Percentiles rank a stretch among this genome's conserved stretches.
Conservation (phyloP, 2,888 invertebrate genomes). For the Epinotia demarniana region DNA sequence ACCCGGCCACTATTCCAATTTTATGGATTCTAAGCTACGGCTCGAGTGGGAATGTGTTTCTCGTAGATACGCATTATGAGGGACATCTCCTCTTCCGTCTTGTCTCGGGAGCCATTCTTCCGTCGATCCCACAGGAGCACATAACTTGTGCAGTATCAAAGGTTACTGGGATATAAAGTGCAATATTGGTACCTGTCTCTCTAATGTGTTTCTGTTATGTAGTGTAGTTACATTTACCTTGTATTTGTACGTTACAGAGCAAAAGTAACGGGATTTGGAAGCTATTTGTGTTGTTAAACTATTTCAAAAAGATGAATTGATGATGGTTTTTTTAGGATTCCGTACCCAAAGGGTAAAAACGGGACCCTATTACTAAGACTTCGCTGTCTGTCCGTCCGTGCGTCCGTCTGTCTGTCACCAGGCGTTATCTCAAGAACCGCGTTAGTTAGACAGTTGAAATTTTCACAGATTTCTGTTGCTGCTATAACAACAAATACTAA, state of each 20-base stretch:
- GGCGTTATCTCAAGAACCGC: too few relatives aligned
- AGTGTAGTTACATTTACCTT: constrained; percentile 2
- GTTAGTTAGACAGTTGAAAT: too few relatives aligned
- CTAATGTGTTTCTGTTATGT: constrained; percentile 15
- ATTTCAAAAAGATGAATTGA: not conserved
- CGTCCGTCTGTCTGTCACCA: too few relatives aligned
- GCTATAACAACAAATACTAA: too few relatives aligned
- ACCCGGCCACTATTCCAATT: constrained; percentile 37
- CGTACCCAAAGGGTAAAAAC: too few relatives aligned
- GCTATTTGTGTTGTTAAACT: not conserved
- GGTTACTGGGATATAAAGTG: constrained; percentile 56
- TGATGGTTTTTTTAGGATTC: too few relatives aligned
- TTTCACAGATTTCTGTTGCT: too few relatives aligned
- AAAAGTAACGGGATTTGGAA: not conserved
- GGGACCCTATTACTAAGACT: too few relatives aligned
- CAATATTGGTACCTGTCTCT: constrained; percentile 31
- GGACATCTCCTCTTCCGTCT: constrained; percentile 54
- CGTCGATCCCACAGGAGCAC: constrained; percentile 61
- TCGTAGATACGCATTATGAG: constrained; percentile 47
- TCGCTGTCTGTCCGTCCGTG: too few relatives aligned
- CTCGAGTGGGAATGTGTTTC: constrained; percentile 46
- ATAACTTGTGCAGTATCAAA: constrained; percentile 58
- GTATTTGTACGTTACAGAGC: constrained; percentile 5
- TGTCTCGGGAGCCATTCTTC: constrained; percentile 70
- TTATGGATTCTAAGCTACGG: constrained; percentile 41